Percentiles rank a stretch among this genome's conserved stretches.
Conservation (phyloP, 2,113 vertebrate genomes). For the Ctenomys sociabilis region DNA sequence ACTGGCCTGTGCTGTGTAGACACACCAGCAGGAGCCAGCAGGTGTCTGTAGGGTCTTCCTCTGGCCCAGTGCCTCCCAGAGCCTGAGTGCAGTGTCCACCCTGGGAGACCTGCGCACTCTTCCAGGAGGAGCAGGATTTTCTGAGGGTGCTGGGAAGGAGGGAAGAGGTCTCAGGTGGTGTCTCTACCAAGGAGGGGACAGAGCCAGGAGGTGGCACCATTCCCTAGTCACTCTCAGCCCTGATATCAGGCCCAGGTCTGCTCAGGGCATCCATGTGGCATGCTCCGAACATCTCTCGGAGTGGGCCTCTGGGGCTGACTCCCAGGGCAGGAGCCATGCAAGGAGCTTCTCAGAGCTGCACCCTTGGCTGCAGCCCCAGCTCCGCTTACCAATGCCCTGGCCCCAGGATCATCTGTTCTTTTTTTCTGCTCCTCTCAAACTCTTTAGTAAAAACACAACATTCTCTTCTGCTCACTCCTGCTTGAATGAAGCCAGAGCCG, state of each 20-base stretch:
- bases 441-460: not conserved
- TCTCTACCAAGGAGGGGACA: not conserved
- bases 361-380: not conserved
- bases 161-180: not conserved
- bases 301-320: not conserved
- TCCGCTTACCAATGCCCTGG: no score
- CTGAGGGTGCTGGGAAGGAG: not conserved
- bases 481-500: not conserved
- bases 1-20: no score
- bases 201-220: not conserved
- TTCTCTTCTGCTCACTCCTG: not conserved
- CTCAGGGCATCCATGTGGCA: not conserved
- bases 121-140: accelerated
- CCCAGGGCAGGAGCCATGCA: not conserved
- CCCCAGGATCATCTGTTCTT: no score
- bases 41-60: accelerated
- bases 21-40: accelerated
- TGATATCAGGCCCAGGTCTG: no score
- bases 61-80: not conserved
- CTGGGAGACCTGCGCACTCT: not conserved
- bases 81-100: not conserved
- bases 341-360: not conserved
- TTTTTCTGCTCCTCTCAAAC: not conserved
- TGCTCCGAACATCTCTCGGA: accelerated
- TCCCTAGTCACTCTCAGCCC: no score